Percentiles rank a stretch among this genome's conserved stretches.
Conservation (phyloP, 2,888 invertebrate species). For the Gymnosoma rotundatum region DNA sequence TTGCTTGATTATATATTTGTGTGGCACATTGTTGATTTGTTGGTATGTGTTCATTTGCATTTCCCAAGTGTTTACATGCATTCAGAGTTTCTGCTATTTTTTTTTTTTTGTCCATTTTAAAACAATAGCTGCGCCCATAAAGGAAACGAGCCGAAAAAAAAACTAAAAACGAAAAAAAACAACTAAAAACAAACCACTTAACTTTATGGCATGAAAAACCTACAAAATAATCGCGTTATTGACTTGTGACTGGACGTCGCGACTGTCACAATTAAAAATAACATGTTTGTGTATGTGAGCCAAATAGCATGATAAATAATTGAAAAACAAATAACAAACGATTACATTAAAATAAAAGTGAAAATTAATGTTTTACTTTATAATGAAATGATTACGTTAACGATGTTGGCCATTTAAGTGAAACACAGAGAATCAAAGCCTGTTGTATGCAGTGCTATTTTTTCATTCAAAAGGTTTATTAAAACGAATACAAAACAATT, state of each 20-base stretch:
- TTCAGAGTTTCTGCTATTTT: constrained; percentile 1
- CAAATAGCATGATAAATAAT: constrained; percentile 23
- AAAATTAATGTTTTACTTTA: neutral
- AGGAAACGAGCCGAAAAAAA: constrained; percentile 6
- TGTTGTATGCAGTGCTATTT: no score
- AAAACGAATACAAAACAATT: no score
- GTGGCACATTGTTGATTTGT: no score
- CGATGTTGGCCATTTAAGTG: neutral
- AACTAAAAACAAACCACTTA: constrained; percentile 44
- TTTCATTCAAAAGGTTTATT: no score
- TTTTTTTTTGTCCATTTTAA: neutral
- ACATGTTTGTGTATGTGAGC: constrained; percentile 4
- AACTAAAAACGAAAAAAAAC: neutral
- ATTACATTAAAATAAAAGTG: constrained; percentile 1
- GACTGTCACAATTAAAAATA: constrained; percentile 51
- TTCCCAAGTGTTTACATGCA: constrained; percentile 17
- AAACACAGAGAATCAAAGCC: neutral
- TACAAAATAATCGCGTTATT: constrained; percentile 50
- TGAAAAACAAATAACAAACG: neutral
- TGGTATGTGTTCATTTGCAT: neutral
- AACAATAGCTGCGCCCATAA: neutral
- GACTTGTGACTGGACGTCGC: constrained; percentile 8
- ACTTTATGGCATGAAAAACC: constrained; percentile 39
- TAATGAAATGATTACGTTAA: neutral
- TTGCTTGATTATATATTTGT: neutral